These are phyloP conservation scores for Silurus aristotelis DNA, from an alignment of 2,797 vertebrate species.

Conservation along the genomic window DNA sequence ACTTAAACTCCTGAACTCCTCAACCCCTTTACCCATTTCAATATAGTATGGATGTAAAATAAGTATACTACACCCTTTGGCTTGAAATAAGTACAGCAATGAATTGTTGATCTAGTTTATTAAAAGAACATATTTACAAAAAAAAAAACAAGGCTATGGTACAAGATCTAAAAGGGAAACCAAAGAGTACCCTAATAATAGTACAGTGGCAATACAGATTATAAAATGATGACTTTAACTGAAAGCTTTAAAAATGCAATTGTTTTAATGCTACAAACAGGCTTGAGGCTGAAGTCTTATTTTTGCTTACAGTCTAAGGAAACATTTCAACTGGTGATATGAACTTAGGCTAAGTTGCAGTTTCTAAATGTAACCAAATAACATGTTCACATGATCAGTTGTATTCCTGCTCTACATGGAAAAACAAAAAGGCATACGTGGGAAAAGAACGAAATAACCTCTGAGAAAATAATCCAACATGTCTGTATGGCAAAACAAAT, in stretches of 20 bases:
- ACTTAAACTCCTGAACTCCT: not conserved
- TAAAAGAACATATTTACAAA: slow-evolving; percentile 72
- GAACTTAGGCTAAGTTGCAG: slow-evolving; percentile 22
- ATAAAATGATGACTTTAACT: slow-evolving; percentile 40
- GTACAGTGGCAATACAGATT: slow-evolving; percentile 39
- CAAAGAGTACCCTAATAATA: slow-evolving; percentile 45
- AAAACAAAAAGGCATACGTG: not conserved
- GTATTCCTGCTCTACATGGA: not conserved
- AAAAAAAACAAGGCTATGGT: slow-evolving; percentile 37
- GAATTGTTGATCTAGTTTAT: slow-evolving; percentile 65
- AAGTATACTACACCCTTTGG: too few relatives aligned
- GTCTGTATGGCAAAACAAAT: slow-evolving; percentile 19
- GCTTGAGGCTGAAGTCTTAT: slow-evolving; percentile 51
- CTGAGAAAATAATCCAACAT: not conserved
- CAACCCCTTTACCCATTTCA: not conserved
- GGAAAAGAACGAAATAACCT: slow-evolving; percentile 2
- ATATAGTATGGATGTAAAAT: not conserved
- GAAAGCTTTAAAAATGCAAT: slow-evolving; percentile 60
- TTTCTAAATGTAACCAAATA: slow-evolving; percentile 16
- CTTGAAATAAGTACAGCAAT: not conserved
- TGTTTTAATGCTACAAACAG: slow-evolving; percentile 89
- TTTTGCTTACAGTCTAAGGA: slow-evolving; percentile 47
- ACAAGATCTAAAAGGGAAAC: slow-evolving; percentile 37
- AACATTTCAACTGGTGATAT: not conserved
- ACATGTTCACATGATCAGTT: slow-evolving; percentile 31